These are phyloP conservation scores for Bombus balteatus DNA, from an alignment of 1,140 invertebrate genomes.

Conservation along the genomic window DNA sequence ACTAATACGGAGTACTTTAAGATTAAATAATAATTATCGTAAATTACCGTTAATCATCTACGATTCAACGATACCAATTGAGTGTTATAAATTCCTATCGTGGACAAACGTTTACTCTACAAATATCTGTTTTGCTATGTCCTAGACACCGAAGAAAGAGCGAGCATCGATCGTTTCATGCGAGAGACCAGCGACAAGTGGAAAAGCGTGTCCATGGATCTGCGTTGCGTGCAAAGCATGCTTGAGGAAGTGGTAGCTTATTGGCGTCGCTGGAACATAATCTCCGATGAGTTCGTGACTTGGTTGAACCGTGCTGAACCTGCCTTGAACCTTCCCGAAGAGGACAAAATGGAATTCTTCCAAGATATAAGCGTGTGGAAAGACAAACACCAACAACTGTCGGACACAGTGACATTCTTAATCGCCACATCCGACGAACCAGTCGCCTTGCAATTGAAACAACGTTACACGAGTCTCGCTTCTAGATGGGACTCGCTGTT, in stretches of 20 bases:
- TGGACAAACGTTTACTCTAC: not conserved
- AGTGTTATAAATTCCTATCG: too few species aligned
- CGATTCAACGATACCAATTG: too few species aligned
- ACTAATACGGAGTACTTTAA: too few species aligned
- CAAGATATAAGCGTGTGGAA: conserved; percentile 95
- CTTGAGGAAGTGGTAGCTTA: conserved; percentile 94
- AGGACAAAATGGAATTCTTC: conserved; percentile 94
- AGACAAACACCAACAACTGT: conserved; percentile 91
- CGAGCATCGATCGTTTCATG: conserved; percentile 92
- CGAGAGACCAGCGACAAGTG: conserved; percentile 93
- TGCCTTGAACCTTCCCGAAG: conserved; percentile 90
- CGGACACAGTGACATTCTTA: conserved; percentile 93
- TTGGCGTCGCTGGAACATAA: conserved; percentile 92
- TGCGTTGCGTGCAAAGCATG: conserved; percentile 94
- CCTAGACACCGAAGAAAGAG: conserved; percentile 88
- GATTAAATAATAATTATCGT: too few species aligned
- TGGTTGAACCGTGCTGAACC: conserved; percentile 93
- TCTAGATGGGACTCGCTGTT: conserved; percentile 92
- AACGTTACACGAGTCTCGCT: conserved; percentile 88
- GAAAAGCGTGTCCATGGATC: conserved; percentile 94
- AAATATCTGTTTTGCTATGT: conserved; percentile 9
- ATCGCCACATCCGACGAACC: conserved; percentile 93
- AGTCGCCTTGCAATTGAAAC: conserved; percentile 89
- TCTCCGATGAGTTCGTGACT: conserved; percentile 88
- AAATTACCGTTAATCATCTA: too few species aligned